These are phyloP conservation scores for Venusia cambrica DNA, from an alignment of 2,888 invertebrate species.

Conservation along the genomic window DNA sequence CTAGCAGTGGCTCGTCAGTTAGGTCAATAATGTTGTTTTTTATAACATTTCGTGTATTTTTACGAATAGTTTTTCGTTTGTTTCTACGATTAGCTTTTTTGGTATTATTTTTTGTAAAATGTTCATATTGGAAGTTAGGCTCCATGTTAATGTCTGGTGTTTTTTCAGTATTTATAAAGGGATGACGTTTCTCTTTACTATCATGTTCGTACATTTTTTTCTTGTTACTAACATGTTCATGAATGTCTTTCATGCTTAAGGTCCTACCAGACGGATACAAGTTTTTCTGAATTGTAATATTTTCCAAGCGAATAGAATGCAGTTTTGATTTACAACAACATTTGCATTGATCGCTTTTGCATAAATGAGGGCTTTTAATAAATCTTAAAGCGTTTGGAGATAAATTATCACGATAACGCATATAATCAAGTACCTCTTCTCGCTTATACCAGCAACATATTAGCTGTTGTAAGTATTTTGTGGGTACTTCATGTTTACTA, in stretches of 20 bases:
- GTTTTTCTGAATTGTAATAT: not conserved
- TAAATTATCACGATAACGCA: slow-evolving; percentile 18
- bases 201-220: too few relatives aligned
- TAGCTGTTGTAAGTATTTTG: slow-evolving; percentile 5
- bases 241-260: not conserved
- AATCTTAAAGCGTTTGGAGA: slow-evolving; percentile 24
- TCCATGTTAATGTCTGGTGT: too few relatives aligned
- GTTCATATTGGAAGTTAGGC: too few relatives aligned
- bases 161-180: too few relatives aligned
- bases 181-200: too few relatives aligned
- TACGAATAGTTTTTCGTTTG: too few relatives aligned
- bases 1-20: too few relatives aligned
- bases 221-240: not conserved
- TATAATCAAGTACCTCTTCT: slow-evolving; percentile 28
- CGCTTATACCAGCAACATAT: slow-evolving; percentile 41
- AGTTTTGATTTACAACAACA: slow-evolving; percentile 22
- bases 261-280: too few relatives aligned
- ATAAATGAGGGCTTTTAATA: slow-evolving; percentile 27
- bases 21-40: too few relatives aligned
- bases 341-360: slow-evolving; percentile 26
- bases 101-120: too few relatives aligned
- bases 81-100: too few relatives aligned
- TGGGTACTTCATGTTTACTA: slow-evolving; percentile 1
- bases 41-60: too few relatives aligned
- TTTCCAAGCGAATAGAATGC: not conserved